phyloP scores from a whole-genome alignment of 2,888 invertebrate species.

The Baronia brevicornis region DNA sequence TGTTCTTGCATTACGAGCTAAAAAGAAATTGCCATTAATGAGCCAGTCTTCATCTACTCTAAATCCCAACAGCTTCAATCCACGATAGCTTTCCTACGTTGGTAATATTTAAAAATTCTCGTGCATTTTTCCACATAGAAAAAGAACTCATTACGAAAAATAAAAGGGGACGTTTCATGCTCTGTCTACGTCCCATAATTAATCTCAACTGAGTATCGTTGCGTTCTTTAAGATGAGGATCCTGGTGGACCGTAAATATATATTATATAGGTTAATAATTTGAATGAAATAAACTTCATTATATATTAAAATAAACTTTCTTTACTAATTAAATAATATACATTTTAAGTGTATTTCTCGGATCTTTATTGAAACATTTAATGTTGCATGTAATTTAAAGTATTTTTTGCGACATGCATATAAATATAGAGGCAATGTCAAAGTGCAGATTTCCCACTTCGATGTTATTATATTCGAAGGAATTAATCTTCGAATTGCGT shows the following conservation, averaged over 20 bases:
- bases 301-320: too few species aligned
- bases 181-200: slow-evolving; percentile 11
- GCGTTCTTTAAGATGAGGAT: too few species aligned
- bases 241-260: too few species aligned
- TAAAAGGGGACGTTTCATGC: slow-evolving; percentile 30
- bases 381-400: too few species aligned
- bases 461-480: too few species aligned
- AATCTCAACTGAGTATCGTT: slow-evolving; percentile 7
- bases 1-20: slow-evolving; percentile 70
- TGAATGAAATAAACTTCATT: too few species aligned
- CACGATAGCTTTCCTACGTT: slow-evolving; percentile 34
- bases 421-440: slow-evolving; percentile 73
- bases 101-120: slow-evolving; percentile 69
- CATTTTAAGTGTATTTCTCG: too few species aligned
- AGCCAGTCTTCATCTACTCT: slow-evolving; percentile 43
- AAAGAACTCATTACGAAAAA: slow-evolving; percentile 57
- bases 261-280: too few species aligned
- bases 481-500: too few species aligned
- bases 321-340: too few species aligned
- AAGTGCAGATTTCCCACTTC: slow-evolving; percentile 72
- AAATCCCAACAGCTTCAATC: slow-evolving; percentile 52
- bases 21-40: slow-evolving; percentile 60
- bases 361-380: too few species aligned
- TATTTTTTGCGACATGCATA: slow-evolving; percentile 58
- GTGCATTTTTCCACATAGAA: slow-evolving; percentile 61